A percentile compares a stretch with the other conserved stretches of the same genome.
Conservation (phyloP, 2,888 invertebrate genomes). For the Biston stratarius region DNA sequence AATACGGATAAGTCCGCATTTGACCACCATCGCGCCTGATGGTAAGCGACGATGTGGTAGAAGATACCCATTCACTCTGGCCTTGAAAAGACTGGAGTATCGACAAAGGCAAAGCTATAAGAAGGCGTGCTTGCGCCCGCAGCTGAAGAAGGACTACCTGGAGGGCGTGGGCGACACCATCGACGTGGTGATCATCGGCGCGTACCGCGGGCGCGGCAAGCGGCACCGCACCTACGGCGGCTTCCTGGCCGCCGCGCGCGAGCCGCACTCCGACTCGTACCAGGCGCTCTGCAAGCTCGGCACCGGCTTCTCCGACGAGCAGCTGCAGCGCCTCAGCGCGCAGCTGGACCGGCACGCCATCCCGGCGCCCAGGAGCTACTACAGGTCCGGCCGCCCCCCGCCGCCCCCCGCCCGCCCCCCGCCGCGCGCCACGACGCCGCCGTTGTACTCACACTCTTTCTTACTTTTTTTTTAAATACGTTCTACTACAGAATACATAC, state of each 20-base stretch:
- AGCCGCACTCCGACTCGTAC: constrained; percentile 95
- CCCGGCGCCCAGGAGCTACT: constrained; percentile 91
- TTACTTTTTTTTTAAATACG: too few relatives aligned
- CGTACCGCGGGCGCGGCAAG: constrained; percentile 96
- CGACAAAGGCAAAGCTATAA: too few relatives aligned
- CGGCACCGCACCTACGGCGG: constrained; percentile 97
- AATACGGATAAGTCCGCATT: too few relatives aligned
- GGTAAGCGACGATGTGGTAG: too few relatives aligned
- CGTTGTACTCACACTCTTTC: too few relatives aligned
- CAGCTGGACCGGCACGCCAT: constrained; percentile 92
- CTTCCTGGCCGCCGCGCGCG: constrained; percentile 97
- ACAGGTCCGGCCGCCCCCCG: constrained; percentile 73
- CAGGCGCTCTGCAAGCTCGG: constrained; percentile 92
- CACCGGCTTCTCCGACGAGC: constrained; percentile 97
- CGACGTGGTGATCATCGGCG: constrained; percentile 98
- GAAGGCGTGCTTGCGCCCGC: constrained; percentile 16
- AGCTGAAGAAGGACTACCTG: constrained; percentile 98
- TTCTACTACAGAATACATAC: too few relatives aligned
- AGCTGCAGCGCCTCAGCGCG: constrained; percentile 91
- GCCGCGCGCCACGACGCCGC: too few relatives aligned
- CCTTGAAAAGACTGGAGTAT: too few relatives aligned
- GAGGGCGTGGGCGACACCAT: constrained; percentile 98
- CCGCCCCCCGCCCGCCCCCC: too few relatives aligned
- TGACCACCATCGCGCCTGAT: too few relatives aligned
- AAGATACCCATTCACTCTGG: too few relatives aligned